Evolutionary conservation across 2,113 vertebrate genomes (phyloP).

Genomic region (Arvicanthis niloticus): DNA sequence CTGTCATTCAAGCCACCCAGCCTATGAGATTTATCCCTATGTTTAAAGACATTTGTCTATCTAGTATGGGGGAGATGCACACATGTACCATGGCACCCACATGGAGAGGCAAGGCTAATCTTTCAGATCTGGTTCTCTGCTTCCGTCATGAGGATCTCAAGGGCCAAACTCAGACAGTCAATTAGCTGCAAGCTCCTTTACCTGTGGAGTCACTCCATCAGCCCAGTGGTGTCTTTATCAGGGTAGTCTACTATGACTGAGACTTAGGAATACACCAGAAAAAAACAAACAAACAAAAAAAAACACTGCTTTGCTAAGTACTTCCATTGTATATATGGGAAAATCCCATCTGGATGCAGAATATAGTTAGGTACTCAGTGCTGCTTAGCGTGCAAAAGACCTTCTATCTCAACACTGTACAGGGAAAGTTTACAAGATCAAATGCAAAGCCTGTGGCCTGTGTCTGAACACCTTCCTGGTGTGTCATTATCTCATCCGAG

Average conservation of each 20-base stretch:
- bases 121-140: background rate
- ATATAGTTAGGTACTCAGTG: background rate
- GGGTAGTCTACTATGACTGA: background rate
- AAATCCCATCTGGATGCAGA: background rate
- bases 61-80: background rate
- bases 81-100: no score
- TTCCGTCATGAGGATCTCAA: background rate
- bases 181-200: no score
- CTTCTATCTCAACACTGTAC: background rate
- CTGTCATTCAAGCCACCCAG: background rate
- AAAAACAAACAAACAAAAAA: constrained; percentile 9
- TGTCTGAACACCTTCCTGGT: accelerated
- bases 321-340: background rate
- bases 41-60: background rate
- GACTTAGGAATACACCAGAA: background rate
- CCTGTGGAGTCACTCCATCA: no score
- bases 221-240: background rate
- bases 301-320: background rate
- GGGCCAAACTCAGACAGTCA: background rate
- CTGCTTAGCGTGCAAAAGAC: no score
- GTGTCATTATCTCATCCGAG: background rate
- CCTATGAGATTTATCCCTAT: background rate
- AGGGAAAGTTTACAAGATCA: background rate
- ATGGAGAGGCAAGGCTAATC: background rate
- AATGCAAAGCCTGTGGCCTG: background rate